Conservation (phyloP, 2,888 invertebrate species). For the Thecocarcelia acutangulata region DNA sequence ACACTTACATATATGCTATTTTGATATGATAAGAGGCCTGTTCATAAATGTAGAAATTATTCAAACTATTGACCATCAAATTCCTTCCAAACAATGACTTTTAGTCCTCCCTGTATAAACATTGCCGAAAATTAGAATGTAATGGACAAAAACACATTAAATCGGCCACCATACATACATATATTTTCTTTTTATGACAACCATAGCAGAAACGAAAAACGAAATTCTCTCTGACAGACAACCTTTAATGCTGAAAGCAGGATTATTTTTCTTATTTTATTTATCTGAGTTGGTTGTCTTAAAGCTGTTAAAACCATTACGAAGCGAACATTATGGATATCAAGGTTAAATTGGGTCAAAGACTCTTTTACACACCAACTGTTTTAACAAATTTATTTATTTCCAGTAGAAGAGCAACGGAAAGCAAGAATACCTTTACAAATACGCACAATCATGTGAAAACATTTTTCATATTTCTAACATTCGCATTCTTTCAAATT, state of each 20-base stretch:
- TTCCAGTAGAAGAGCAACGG: not conserved
- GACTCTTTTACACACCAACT: constrained; percentile 24
- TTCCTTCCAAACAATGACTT: too few species aligned
- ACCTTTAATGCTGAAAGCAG: not conserved
- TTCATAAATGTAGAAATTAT: too few species aligned
- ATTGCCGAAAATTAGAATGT: too few species aligned
- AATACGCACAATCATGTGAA: not conserved
- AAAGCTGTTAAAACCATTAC: constrained; percentile 70
- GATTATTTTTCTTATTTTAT: constrained; percentile 3
- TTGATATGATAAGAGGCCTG: too few species aligned
- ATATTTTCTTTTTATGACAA: too few species aligned
- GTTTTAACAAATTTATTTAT: not conserved
- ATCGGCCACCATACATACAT: too few species aligned
- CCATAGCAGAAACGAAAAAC: too few species aligned
- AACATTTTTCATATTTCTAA: not conserved
- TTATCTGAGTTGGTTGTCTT: constrained; percentile 48
- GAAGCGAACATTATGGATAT: constrained; percentile 66
- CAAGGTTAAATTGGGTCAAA: constrained; percentile 72
- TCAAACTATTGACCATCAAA: too few species aligned
- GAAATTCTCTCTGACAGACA: too few species aligned
- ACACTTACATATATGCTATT: too few species aligned
- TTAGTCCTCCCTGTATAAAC: too few species aligned
- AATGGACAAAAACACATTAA: too few species aligned
- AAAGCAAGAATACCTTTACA: not conserved
- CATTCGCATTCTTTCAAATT: constrained; percentile 15